Base-by-base conservation (phyloP, 2,797 vertebrate genomes). In the Odontamblyopus lacepedii region DNA sequence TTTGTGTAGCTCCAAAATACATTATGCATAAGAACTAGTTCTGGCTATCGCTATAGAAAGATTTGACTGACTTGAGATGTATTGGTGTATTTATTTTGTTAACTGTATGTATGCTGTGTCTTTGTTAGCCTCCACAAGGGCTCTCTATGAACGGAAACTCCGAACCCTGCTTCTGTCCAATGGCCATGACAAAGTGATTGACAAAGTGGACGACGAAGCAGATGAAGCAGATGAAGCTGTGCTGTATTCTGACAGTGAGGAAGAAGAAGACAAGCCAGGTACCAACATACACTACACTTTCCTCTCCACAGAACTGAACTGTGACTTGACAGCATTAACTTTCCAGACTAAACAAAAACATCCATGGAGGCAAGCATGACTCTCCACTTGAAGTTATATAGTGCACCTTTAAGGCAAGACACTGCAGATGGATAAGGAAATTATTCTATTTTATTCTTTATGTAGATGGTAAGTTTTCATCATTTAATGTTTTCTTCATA, bases 111-210 rank as follows among this genome's bases (percentile, higher is more conserved):
- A 30, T 62, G n/a, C n/a, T 84, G 18, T 81, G 11, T 84, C 35
- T 76, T 38, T 90, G 13, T 63, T 38, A 97, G 96, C 90, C 72
- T 94, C 94, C 78, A 96, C 95, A 75, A 92, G 95, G 85, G 79
- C 80, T 3, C 44, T 94, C 69, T 96, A 96, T 84, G 95, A 96
- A 79, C 94, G 85, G 59, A 96, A 94, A 80, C 88, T 97, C 56
- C 70, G 75, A 61, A 91, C 84, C 27, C 69, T 96, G 79, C 81
- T 95, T 83, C 81, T 87, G 55, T 19, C 77, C 7, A 51, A 71
- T 15, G 65, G 73, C 50, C 67, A 72, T 9, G 61, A 72, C 18
- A 19, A 16, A 67, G 18, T 56, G 64, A 92, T 90, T 0, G 82
- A 77, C 74, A 19, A 16, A 67, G 19, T 53, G 64, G 92, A 90